Evolutionary conservation across 2,113 vertebrate species (phyloP).

Genomic region (Cinclus cinclus): DNA sequence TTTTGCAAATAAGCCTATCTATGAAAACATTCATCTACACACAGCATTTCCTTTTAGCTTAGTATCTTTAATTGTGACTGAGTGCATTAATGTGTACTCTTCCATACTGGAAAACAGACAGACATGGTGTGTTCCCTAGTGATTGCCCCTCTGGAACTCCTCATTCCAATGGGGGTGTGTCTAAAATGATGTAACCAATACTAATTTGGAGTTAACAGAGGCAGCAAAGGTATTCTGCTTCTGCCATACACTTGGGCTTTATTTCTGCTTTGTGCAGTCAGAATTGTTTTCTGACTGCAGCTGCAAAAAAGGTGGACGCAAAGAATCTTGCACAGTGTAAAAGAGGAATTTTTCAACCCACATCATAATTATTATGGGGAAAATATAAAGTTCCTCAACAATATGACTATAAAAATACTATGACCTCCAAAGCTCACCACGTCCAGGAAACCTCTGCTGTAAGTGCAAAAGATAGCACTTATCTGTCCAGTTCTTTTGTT

Average conservation of each 20-base stretch:
- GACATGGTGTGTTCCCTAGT: neutral
- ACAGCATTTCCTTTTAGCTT: neutral
- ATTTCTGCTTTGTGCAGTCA: neutral
- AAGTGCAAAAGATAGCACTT: neutral
- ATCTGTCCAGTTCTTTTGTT: neutral
- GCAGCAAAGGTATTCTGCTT: neutral
- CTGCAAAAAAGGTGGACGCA: neutral
- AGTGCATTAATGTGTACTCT: neutral
- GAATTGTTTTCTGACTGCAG: neutral
- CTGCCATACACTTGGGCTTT: neutral
- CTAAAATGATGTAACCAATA: neutral
- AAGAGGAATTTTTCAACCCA: neutral
- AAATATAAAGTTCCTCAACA: neutral
- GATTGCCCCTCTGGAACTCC: neutral
- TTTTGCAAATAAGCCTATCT: neutral
- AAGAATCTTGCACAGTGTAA: neutral
- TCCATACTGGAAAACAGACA: neutral
- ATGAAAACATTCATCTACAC: neutral
- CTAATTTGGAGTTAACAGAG: neutral
- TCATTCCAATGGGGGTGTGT: neutral
- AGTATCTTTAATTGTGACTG: neutral
- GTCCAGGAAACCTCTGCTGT: neutral
- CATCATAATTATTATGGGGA: neutral
- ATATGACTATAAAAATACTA: neutral
- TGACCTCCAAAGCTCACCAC: neutral